Base-by-base conservation (phyloP, 2,113 vertebrate species). In the Epinephelus lanceolatus region DNA sequence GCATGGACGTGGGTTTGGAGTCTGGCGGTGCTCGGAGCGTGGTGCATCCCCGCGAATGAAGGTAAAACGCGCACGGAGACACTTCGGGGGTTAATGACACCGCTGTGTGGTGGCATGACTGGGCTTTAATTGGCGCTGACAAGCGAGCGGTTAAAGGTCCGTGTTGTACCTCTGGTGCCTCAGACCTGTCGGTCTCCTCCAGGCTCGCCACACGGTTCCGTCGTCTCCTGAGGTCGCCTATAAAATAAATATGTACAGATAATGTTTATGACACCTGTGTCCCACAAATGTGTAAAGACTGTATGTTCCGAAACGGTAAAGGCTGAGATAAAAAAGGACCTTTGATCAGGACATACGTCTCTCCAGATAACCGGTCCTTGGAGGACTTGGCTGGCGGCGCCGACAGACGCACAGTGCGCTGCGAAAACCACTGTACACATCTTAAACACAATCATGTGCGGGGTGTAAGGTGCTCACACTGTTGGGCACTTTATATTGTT, bases 21-120 rank as follows among this genome's bases (percentile, higher is more conserved):
- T 57, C 37, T 88, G 83, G 81, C 86, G 4, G 49, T 61, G 55
- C 84, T 81, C 3, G 90, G 88, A 83, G 84, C 85, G 27, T 75
- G 89, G 88, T 84, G 92, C 85, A 93, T 93, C 83, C 93, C 93
- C n/a, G 88, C 90, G 6, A 94, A 94, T 40, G 91, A 94, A 94
- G 93, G 93, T 94, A 92, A 57, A 91, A 40, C 57, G 23, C 19
- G 23, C 47, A 25, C 52, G 4, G 2, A n/a, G n/a, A 42, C 56
- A 49, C 42, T 1, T 56, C 30, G 13, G 7, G 18, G 33, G 59
- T 83, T 55, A 51, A n/a, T 30, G 81, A 25, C 66, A 68, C 30
- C 1, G 6, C 13, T n/a, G 63, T 10, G 27, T 25, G 25, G 33
- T 2, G 0, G 0, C 23, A 11, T 6, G 18, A 6, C 52, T 9